Evolutionary conservation across 2,113 vertebrate genomes (phyloP), one percentile per base, ranked within the genome.

Genomic region (Cnemophilus loriae): DNA sequence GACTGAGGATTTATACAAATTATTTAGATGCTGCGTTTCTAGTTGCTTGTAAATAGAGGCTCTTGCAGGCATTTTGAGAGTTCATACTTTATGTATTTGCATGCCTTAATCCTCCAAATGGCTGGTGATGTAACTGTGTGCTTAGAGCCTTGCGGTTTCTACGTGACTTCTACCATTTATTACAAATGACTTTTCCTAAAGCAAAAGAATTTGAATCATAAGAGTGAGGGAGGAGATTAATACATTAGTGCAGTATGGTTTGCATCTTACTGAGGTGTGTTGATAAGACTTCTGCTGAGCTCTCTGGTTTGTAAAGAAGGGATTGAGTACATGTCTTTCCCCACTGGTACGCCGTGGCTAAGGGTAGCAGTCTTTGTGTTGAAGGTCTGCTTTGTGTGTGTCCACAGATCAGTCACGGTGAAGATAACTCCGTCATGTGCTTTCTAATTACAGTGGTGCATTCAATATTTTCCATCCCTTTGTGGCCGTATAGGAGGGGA

Each of bases 401-500:
- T 79, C 52, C 61, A 44, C 70, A 88, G 61, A 78, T 63, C 35
- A 52, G 57, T 92, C 63, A 44, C 3, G 27, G 60, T 92, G 65
- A 32, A 52, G 52, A 37, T 79, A 76, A 56, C 67, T 80, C 50
- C 22, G 37, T 93, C 68, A 84, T 14, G 6, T 87, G 60, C 55
- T 95, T 18, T 87, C 23, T 89, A 59, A 92, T 89, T 74, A 57
- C 47, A 84, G 63, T 12, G 37, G 8, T 84, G 35, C 52, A 35
- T 89, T 89, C 64, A 89, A 21, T 91, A 42, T 77, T 95, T 95
- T 95, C 73, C 73, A 74, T 95, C 50, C 59, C 46, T 84, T 78
- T 1, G 0, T 78, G 79, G 82, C 53, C 21, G 33, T 17, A 1
- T 47, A 87, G 75, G 35, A 74, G 18, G 52, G 39, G 16, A 71